Conservation (phyloP, 1,140 invertebrate genomes). For the Ceratosolen solmsi region DNA sequence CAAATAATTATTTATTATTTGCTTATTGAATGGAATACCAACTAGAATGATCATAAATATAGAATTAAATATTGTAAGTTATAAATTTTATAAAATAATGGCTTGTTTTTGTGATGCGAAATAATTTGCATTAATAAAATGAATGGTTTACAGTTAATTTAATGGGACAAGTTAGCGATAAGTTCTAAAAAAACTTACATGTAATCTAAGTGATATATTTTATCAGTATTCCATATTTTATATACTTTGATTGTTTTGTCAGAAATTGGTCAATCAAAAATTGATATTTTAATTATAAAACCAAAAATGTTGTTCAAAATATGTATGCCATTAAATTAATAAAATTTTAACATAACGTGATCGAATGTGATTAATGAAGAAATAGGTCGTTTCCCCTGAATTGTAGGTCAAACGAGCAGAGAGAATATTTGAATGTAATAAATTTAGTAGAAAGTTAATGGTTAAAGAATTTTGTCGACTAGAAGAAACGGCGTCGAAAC, state of each 20-base stretch:
- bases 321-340: neutral
- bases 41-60: too few relatives aligned
- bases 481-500: neutral
- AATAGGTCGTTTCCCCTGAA: neutral
- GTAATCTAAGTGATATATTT: constrained; percentile 15
- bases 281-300: neutral
- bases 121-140: constrained; percentile 2
- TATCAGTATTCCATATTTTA: constrained; percentile 9
- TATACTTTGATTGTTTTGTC: neutral
- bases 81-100: neutral
- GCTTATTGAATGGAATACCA: too few relatives aligned
- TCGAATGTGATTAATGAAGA: neutral
- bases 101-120: neutral
- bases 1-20: too few relatives aligned
- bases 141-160: neutral
- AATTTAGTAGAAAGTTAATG: too few relatives aligned
- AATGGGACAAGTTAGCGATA: neutral
- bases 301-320: neutral
- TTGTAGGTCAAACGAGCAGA: neutral
- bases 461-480: neutral
- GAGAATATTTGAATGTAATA: too few relatives aligned
- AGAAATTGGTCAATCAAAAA: neutral
- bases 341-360: neutral
- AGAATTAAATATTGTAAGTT: too few relatives aligned
- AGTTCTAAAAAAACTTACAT: constrained; percentile 3